Evolutionary conservation across 2,113 vertebrate species (phyloP), one percentile per base, ranked within the genome.

Genomic region (Epinephelus lanceolatus): DNA sequence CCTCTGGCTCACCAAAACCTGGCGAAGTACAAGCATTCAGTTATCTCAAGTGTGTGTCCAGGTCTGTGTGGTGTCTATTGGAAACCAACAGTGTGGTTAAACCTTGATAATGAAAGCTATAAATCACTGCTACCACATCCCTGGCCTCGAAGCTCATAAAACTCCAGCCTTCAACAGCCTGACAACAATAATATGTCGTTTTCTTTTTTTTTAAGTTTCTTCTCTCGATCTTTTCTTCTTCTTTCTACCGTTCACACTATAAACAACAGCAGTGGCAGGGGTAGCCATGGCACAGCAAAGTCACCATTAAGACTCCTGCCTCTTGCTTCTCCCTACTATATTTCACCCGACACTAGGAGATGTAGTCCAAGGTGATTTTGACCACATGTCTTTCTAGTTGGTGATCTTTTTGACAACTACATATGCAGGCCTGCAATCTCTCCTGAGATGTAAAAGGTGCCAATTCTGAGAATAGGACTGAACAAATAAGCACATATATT

Each of bases 41-140:
- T 66, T 69, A 25, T 40, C 71, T 87, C 57, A 33, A 27, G 30
- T 45, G 68, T 42, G 55, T 74, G 71, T 63, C 73, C 25, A 23
- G 18, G 65, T 68, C 25, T 63, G 80, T 78, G 66, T 57, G 57
- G 40, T 57, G 72, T 82, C 85, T 62, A n/a, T 9, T 49, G 83
- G 86, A 73, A 92, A 72, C 66, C 66, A 76, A 68, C 33, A 33
- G 80, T 53, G 87, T 80, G 82, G 73, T 77, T 55, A 73, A 90
- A 83, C 42, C 80, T 60, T 74, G 71, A 78, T 93, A 94, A 94
- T 93, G 88, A 91, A 93, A 81, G 85, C 86, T 89, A 89, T 94
- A 93, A 93, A 93, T 93, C 88, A 89, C 80, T 37, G 15, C 70
- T 78, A 80, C 83, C 45, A 88, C 63, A 87, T 86, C 69, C 86